Percentiles rank a stretch among this genome's conserved stretches.
phyloP scores from a whole-genome alignment of 2,113 vertebrate species.

The Campylorhamphus procurvoides region DNA sequence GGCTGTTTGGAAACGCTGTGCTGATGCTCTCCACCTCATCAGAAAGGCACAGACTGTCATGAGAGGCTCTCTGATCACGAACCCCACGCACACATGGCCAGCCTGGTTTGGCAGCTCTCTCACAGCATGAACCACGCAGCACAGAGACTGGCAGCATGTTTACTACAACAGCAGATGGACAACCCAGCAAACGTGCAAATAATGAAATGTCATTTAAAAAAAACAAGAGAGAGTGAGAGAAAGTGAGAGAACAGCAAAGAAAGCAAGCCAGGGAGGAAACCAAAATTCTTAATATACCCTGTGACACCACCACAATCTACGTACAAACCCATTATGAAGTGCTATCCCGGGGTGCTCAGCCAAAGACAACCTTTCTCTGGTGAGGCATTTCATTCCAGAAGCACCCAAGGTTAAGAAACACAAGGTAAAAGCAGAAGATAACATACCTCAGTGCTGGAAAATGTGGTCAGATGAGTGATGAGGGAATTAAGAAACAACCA shows the following conservation, averaged over 20 bases:
- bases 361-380: neutral
- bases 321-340: neutral
- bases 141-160: neutral
- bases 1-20: neutral
- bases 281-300: neutral
- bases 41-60: neutral
- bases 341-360: neutral
- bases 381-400: neutral
- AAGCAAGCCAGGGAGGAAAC: neutral
- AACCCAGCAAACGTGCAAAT: neutral
- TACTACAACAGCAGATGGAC: slow-evolving; percentile 56
- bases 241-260: neutral
- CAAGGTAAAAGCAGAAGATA: neutral
- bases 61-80: neutral
- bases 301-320: neutral
- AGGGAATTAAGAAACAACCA: neutral
- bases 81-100: neutral
- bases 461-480: neutral
- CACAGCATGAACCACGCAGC: neutral
- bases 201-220: neutral
- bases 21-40: neutral
- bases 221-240: neutral
- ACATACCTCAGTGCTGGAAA: neutral
- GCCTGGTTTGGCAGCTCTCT: slow-evolving; percentile 16
- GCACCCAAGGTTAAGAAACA: neutral